Percentiles rank a stretch among this genome's conserved stretches.
phyloP scores from a whole-genome alignment of 1,140 invertebrate species.

The Parasteatoda tepidariorum region DNA sequence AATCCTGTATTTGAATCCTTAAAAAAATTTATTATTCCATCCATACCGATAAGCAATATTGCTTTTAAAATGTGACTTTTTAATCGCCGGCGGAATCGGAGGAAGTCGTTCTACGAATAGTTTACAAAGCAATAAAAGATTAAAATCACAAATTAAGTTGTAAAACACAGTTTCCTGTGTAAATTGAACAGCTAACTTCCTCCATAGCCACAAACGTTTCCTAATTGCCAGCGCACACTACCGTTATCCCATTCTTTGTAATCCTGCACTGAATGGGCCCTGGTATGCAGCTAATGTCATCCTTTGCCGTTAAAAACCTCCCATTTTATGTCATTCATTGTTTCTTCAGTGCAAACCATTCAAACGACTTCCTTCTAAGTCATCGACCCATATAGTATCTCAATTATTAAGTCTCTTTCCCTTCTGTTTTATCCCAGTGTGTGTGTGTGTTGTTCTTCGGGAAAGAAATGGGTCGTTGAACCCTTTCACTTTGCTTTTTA shows the following conservation, averaged over 20 bases:
- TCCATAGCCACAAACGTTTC: too few relatives aligned
- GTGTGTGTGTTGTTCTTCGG: neutral
- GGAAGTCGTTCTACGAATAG: too few relatives aligned
- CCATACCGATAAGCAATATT: too few relatives aligned
- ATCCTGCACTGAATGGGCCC: slow-evolving; percentile 9
- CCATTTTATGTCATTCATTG: slow-evolving; percentile 3
- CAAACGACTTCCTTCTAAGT: slow-evolving; percentile 35
- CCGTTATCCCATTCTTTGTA: neutral
- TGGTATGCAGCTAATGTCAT: slow-evolving; percentile 21
- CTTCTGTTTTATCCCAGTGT: neutral
- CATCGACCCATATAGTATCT: slow-evolving; percentile 42
- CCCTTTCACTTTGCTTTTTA: neutral
- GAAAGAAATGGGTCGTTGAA: slow-evolving; percentile 15
- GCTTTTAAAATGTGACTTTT: too few relatives aligned
- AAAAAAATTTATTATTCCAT: too few relatives aligned
- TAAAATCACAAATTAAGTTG: too few relatives aligned
- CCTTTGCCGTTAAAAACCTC: slow-evolving; percentile 32
- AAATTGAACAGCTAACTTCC: too few relatives aligned
- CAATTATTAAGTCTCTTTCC: slow-evolving; percentile 29
- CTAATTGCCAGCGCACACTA: too few relatives aligned
- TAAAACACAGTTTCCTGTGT: too few relatives aligned
- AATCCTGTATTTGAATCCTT: too few relatives aligned
- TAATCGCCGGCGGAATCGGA: too few relatives aligned
- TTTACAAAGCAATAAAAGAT: too few relatives aligned
- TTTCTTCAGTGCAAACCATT: neutral